A percentile compares a stretch with the other conserved stretches of the same genome.
phyloP scores from a whole-genome alignment of 2,888 invertebrate species.

The Plutella xylostella region DNA sequence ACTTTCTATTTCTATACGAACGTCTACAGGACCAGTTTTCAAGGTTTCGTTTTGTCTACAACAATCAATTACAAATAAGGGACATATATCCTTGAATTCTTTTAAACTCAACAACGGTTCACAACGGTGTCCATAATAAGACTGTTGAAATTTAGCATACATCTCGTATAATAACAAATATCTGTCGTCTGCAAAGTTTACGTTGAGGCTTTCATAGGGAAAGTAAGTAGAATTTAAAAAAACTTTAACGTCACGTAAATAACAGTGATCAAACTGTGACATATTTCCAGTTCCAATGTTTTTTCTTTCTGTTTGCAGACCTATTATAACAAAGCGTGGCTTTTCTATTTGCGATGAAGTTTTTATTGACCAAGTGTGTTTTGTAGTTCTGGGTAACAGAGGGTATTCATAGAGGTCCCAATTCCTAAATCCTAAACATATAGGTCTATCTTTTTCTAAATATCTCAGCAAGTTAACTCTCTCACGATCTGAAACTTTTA shows the following conservation, averaged over 20 bases:
- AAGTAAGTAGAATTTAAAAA: slow-evolving; percentile 11
- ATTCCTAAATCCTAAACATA: slow-evolving; percentile 26
- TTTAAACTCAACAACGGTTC: slow-evolving; percentile 11
- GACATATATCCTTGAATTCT: slow-evolving; percentile 20
- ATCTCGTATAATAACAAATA: slow-evolving; percentile 9
- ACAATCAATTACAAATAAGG: slow-evolving; percentile 24
- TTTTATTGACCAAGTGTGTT: slow-evolving; percentile 28
- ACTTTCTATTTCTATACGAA: slow-evolving; percentile 2
- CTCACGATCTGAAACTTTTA: slow-evolving; percentile 5
- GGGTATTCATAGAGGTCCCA: slow-evolving; percentile 38
- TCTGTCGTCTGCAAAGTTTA: slow-evolving; percentile 2
- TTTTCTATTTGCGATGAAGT: slow-evolving; percentile 31
- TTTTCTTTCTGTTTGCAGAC: slow-evolving; percentile 35
- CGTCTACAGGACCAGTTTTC: slow-evolving; percentile 2
- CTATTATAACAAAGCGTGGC: slow-evolving; percentile 32
- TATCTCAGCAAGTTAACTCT: slow-evolving; percentile 8
- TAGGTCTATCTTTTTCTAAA: slow-evolving; percentile 24
- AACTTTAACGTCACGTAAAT: slow-evolving; percentile 8
- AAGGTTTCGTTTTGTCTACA: slow-evolving; percentile 11
- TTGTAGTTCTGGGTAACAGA: slow-evolving; percentile 25
- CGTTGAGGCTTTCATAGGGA: slow-evolving; percentile 10
- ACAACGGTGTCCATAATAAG: slow-evolving; percentile 11
- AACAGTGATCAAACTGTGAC: slow-evolving; percentile 23
- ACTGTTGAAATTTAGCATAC: slow-evolving; percentile 13
- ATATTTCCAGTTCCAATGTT: slow-evolving; percentile 20